Percentiles rank a stretch among this genome's conserved stretches.
Conservation (phyloP, 2,888 invertebrate species). For the Ochlodes sylvanus region DNA sequence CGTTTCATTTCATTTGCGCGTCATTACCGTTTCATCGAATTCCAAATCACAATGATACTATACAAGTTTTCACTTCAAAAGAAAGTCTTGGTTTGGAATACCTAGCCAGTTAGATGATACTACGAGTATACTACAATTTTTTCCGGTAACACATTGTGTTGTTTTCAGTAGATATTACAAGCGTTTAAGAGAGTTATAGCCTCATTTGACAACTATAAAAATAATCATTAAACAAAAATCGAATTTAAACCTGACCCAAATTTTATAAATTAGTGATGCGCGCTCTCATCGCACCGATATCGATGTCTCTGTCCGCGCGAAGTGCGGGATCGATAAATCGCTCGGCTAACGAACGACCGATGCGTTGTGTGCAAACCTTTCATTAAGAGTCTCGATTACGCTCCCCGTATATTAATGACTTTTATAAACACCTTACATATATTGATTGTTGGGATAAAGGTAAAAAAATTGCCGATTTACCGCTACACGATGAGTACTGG, state of each 20-base stretch:
- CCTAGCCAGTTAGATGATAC: too few relatives aligned
- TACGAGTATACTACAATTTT: too few relatives aligned
- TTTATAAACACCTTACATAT: slow-evolving; percentile 65
- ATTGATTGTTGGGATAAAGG: slow-evolving; percentile 59
- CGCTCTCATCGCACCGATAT: slow-evolving; percentile 61
- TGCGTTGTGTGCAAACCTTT: slow-evolving; percentile 53
- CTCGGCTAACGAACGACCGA: slow-evolving; percentile 63
- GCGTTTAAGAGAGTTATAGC: too few relatives aligned
- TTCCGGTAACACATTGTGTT: too few relatives aligned
- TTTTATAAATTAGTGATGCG: slow-evolving; percentile 56
- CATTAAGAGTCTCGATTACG: slow-evolving; percentile 71
- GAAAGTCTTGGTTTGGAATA: too few relatives aligned
- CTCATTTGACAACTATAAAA: neutral
- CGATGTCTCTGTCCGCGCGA: slow-evolving; percentile 64
- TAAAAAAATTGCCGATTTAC: slow-evolving; percentile 50
- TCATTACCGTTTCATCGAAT: too few relatives aligned
- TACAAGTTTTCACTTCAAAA: too few relatives aligned
- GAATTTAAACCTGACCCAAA: slow-evolving; percentile 8
- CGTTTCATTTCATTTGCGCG: too few relatives aligned
- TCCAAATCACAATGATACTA: too few relatives aligned
- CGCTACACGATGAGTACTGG: slow-evolving; percentile 45
- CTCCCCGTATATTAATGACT: slow-evolving; percentile 68
- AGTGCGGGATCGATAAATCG: slow-evolving; percentile 66
- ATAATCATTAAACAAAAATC: neutral
- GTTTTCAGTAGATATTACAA: too few relatives aligned